These are phyloP conservation scores for Felis catus DNA, from an alignment of 2,113 vertebrate species.

Conservation along the genomic window DNA sequence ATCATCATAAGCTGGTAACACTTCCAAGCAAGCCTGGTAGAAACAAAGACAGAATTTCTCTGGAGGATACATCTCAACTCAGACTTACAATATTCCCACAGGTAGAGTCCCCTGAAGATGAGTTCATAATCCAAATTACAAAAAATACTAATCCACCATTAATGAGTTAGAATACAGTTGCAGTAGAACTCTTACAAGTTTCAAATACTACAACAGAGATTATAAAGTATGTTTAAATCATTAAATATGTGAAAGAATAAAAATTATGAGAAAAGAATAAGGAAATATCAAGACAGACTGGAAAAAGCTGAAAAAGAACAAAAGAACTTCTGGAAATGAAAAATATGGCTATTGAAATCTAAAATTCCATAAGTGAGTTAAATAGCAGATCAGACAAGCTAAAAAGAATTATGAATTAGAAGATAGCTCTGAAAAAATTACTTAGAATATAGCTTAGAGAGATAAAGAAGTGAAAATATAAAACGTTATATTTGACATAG, in stretches of 20 bases:
- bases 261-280: background rate
- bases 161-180: background rate
- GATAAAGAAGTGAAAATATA: background rate
- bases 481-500: conserved; percentile 15
- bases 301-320: background rate
- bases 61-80: background rate
- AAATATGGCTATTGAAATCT: background rate
- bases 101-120: background rate
- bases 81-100: background rate
- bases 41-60: conserved; percentile 5
- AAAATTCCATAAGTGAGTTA: background rate
- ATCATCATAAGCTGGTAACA: background rate
- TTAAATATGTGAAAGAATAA: conserved; percentile 17
- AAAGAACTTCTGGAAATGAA: background rate
- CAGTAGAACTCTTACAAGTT: background rate
- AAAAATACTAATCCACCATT: background rate
- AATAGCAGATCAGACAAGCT: background rate
- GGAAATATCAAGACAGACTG: background rate
- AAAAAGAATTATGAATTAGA: background rate
- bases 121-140: conserved; percentile 18
- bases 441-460: background rate
- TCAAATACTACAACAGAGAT: conserved; percentile 7
- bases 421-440: background rate
- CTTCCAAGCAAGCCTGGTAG: background rate
- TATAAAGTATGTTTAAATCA: background rate